Conservation (phyloP, 2,113 vertebrate genomes). For the Xiphorhynchus elegans region DNA sequence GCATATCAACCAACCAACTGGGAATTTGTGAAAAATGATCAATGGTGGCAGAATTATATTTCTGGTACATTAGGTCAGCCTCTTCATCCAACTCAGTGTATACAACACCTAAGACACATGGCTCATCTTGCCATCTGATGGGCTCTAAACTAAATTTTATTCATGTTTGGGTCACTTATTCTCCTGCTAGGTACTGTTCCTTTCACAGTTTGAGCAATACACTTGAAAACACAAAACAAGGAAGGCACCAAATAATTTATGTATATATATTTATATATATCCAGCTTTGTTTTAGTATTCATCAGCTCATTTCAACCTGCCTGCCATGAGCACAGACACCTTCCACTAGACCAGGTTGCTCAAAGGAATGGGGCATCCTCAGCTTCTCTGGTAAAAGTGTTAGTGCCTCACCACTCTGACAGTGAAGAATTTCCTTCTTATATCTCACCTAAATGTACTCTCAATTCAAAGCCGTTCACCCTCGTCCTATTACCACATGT, state of each 20-base stretch:
- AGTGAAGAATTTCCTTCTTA: background rate
- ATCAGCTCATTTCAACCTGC: accelerated
- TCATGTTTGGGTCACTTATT: background rate
- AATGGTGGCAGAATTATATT: background rate
- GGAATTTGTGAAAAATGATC: constrained; percentile 54
- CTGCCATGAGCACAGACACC: accelerated
- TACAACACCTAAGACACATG: background rate
- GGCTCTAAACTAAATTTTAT: background rate
- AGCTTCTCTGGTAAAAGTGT: background rate
- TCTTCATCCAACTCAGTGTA: background rate
- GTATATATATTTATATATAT: no score
- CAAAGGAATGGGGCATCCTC: background rate
- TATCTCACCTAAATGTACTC: background rate
- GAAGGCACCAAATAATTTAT: background rate
- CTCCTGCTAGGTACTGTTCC: background rate
- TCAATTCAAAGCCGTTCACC: background rate
- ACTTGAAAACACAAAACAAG: background rate
- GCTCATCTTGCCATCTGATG: background rate
- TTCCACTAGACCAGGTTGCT: background rate
- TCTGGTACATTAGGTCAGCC: background rate
- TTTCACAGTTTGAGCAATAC: background rate
- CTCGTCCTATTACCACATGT: background rate
- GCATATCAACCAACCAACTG: constrained; percentile 29
- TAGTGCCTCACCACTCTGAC: background rate
- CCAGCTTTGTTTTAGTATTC: background rate